Base-by-base conservation (phyloP, 2,113 vertebrate species). In the Coracopsis vasa region DNA sequence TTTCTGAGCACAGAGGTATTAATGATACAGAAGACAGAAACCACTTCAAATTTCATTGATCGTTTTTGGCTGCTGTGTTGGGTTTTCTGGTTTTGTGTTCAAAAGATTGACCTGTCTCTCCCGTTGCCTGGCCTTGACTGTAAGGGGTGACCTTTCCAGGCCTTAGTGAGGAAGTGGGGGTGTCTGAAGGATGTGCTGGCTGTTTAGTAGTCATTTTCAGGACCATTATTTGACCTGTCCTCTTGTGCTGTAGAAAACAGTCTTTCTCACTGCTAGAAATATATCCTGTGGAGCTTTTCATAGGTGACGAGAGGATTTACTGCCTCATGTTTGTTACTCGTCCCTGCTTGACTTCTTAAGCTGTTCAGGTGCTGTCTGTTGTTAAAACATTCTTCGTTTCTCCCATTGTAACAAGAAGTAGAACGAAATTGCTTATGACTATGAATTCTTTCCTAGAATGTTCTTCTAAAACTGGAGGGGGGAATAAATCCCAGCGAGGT, bases 1-100 rank as follows among this genome's bases (percentile, higher is more conserved):
- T 90, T 73, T 88, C 65, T 82, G 72, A 61, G 72, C 73, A 45
- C 80, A 89, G 90, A 91, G 94, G 89, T 94, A 82, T 90, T 93
- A 93, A 80, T 48, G 33, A 23, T 21, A 70, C 39, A 75, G 58
- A 69, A 89, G 92, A 61, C 60, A 45, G 62, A 72, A 58, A 80
- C 42, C 13, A 45, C 84, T 80, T 50, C 48, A 24, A 44, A 80
- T 80, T 64, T 42, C 56, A 29, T 45, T 2, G 31, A 67, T 58
- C 33, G 20, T 54, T 56, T 80, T 70, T 88, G 64, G 29, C 53
- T 81, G 92, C 79, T 77, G 24, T 21, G 81, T 58, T 60, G 48
- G 41, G 39, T 1, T 13, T 72, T 67, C 66, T 90, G 80, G 56
- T 87, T 70, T 58, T 54, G 77, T 51, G 50, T 88, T 75, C 65